Conservation (phyloP, 2,888 invertebrate genomes). For the Brachyptera risi region DNA sequence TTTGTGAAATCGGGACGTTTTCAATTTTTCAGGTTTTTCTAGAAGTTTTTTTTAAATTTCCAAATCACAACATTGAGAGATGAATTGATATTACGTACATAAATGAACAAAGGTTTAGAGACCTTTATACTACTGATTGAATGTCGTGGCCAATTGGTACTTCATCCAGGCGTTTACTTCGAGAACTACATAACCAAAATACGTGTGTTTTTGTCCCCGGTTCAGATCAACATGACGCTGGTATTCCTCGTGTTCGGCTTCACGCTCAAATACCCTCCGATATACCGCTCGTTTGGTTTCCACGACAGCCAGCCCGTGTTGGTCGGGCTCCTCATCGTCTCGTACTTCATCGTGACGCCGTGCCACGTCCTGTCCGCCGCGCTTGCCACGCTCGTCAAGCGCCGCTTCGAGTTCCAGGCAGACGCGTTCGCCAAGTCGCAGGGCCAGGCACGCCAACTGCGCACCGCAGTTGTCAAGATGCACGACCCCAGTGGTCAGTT, state of each 20-base stretch:
- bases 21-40: too few relatives aligned
- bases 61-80: too few relatives aligned
- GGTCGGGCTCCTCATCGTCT: constrained; percentile 84
- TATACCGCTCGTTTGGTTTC: constrained; percentile 91
- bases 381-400: constrained; percentile 75
- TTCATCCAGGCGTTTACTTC: too few relatives aligned
- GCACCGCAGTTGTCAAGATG: constrained; percentile 84
- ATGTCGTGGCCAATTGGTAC: too few relatives aligned
- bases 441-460: constrained; percentile 69
- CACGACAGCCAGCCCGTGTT: constrained; percentile 73
- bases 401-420: constrained; percentile 93
- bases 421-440: constrained; percentile 85
- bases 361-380: constrained; percentile 86
- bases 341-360: constrained; percentile 88
- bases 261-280: constrained; percentile 56
- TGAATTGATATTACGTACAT: too few relatives aligned
- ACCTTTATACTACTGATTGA: too few relatives aligned
- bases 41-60: too few relatives aligned
- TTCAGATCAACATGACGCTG: constrained; percentile 57
- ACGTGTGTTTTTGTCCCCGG: too few relatives aligned
- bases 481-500: constrained; percentile 94
- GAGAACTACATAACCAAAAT: too few relatives aligned
- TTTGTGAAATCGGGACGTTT: too few relatives aligned
- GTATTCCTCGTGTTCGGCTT: constrained; percentile 59
- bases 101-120: too few relatives aligned